Evolutionary conservation across 2,888 invertebrate genomes (phyloP), one percentile per base, ranked within the genome.

Genomic region (Cantharis lateralis): DNA sequence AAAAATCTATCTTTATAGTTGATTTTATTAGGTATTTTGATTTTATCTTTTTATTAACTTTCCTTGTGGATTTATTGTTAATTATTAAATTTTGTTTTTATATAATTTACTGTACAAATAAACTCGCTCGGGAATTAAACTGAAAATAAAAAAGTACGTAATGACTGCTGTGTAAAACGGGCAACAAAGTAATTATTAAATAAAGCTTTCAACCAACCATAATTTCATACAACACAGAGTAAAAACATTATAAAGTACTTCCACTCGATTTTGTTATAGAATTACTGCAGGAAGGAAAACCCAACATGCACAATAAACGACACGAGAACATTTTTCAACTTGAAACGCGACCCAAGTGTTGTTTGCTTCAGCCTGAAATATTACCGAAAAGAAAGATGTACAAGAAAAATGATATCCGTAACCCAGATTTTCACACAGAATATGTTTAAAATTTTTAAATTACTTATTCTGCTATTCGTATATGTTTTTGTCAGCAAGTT

Each of bases 361-460:
- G 85, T 86, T 86, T 86, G 85, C 85, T 86, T 84, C 83, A 83
- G 82, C 80, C 82, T 86, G 86, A 87, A 86, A 87, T 86, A 87
- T 87, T 84, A 83, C 85, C 82, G 78, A 82, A 82, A 83, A 86
- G 86, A 84, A 86, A 86, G 84, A 86, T 84, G 85, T 84, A 84
- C 82, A 82, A 82, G 84, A 84, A 85, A 85, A 84, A 85, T 84
- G 84, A 84, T 83, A 84, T 82, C 82, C 81, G 80, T 83, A 84
- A 84, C 84, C 84, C 84, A 83, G 84, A 85, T 85, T 85, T 85
- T 80, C 76, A 80, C 71, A 78, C 79, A 80, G 81, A 83, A 84
- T 83, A 83, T 83, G 84, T 82, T 84, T 81, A 84, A 84, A 84
- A 84, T 84, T 82, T 82, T 78, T 74, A 81, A 82, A 82, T 83